Conservation (phyloP, 2,113 vertebrate genomes). For the Sander lucioperca region DNA sequence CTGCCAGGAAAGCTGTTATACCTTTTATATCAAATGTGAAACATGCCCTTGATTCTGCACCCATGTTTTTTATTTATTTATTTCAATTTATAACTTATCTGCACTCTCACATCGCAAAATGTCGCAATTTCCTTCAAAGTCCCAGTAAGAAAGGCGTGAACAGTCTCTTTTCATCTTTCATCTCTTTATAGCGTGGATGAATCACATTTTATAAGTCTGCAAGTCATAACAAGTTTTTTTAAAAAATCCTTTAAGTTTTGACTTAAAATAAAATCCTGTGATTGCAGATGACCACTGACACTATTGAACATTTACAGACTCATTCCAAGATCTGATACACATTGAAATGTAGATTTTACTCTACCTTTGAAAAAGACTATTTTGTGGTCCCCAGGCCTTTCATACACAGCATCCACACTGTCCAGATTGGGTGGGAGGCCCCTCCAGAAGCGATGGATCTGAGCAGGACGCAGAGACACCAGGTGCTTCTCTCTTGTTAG, state of each 20-base stretch:
- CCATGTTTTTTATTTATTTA: background rate
- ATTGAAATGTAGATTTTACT: background rate
- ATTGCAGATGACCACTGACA: background rate
- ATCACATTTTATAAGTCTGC: background rate
- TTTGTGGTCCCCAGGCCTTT: conserved; percentile 93
- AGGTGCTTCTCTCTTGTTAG: conserved; percentile 94
- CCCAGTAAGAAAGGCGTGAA: background rate
- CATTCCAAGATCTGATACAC: background rate
- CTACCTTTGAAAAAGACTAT: conserved; percentile 98
- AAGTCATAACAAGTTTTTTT: background rate
- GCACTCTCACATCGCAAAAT: background rate
- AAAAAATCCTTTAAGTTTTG: background rate
- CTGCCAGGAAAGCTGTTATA: conserved; percentile 1
- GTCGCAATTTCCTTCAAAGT: background rate
- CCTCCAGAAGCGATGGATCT: conserved; percentile 97
- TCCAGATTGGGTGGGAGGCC: conserved; percentile 93
- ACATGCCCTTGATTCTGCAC: conserved; percentile 18
- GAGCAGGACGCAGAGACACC: conserved; percentile 93
- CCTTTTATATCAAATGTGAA: conserved; percentile 5
- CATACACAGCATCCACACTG: conserved; percentile 93
- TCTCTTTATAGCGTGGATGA: background rate
- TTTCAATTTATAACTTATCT: background rate
- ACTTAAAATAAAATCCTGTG: background rate
- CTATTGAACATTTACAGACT: background rate
- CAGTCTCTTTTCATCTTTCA: background rate